phyloP scores from a whole-genome alignment of 2,113 vertebrate species.

The Acanthisitta chloris region DNA sequence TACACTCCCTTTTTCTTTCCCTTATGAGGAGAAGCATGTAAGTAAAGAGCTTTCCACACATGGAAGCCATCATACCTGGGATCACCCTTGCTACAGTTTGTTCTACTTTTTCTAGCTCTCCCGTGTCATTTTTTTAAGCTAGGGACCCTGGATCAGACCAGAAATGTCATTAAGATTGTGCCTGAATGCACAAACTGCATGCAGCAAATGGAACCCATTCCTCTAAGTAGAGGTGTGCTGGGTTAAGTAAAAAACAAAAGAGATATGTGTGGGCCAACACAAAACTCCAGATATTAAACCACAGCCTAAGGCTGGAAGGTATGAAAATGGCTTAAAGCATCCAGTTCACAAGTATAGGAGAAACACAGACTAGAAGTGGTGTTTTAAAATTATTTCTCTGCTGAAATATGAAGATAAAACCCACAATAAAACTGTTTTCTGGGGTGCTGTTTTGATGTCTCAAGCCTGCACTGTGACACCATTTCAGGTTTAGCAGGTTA shows the following conservation, averaged over 20 bases:
- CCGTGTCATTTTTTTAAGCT: neutral
- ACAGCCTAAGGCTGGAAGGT: neutral
- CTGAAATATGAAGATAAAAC: neutral
- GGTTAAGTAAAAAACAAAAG: neutral
- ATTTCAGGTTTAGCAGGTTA: neutral
- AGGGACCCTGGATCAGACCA: neutral
- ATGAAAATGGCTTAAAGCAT: neutral
- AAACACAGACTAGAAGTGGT: neutral
- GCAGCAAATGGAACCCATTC: neutral
- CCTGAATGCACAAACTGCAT: neutral
- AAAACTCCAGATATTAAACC: neutral
- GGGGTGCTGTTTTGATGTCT: neutral
- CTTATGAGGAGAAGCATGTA: neutral
- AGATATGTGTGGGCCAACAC: rapidly evolving
- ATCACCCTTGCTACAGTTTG: neutral
- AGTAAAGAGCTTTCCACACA: neutral
- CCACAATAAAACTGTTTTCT: neutral
- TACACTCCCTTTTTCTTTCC: neutral
- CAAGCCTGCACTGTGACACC: neutral
- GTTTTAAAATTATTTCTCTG: neutral
- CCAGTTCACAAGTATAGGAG: neutral
- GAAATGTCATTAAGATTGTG: neutral
- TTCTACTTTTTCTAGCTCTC: neutral
- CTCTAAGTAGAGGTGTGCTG: neutral
- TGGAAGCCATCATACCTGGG: neutral